A percentile compares a stretch with the other conserved stretches of the same genome.
Conservation (phyloP, 2,888 invertebrate species). For the Drosophila lutescens region DNA sequence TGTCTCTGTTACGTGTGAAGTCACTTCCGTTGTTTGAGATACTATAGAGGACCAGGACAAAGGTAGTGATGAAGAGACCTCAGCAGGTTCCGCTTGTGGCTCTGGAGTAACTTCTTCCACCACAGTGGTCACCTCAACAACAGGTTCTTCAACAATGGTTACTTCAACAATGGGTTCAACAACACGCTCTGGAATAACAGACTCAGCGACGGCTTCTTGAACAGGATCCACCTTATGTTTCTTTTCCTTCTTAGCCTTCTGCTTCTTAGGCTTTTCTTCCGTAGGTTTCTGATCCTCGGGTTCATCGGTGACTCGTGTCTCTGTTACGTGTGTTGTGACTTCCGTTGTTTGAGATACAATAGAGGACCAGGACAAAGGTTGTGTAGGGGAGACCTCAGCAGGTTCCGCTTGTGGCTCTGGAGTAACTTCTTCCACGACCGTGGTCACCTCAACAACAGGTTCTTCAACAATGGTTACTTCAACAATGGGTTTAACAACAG, state of each 20-base stretch:
- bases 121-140: background rate
- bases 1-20: background rate
- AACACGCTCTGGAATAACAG: background rate
- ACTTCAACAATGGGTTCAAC: constrained; percentile 5
- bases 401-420: too few relatives aligned
- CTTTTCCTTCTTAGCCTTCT: constrained; percentile 46
- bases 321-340: background rate
- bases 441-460: constrained; percentile 8
- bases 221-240: constrained; percentile 25
- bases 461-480: constrained; percentile 1
- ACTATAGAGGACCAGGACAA: constrained; percentile 53
- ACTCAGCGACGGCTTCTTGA: background rate
- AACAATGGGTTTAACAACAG: constrained; percentile 2
- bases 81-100: background rate
- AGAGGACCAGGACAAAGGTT: background rate
- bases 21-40: constrained; percentile 21
- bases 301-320: background rate
- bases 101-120: constrained; percentile 4
- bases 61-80: constrained; percentile 5
- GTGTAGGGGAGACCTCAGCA: background rate
- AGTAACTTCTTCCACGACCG: background rate
- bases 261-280: constrained; percentile 24
- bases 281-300: background rate
- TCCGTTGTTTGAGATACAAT: constrained; percentile 3
- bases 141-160: background rate